Conservation (phyloP, 2,888 invertebrate genomes). For the Podabrus alpinus region DNA sequence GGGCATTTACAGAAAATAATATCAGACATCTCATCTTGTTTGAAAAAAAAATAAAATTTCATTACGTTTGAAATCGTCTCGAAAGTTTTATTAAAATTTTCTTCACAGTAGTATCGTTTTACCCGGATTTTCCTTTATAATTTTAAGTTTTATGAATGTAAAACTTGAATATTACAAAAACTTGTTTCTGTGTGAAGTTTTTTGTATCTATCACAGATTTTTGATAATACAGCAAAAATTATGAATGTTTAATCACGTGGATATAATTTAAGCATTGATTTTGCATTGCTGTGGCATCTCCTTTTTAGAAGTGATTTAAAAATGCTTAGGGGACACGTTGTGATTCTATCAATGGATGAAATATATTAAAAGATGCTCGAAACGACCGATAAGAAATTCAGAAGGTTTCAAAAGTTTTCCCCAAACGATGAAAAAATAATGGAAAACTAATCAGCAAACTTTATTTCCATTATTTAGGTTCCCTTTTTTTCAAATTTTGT, state of each 20-base stretch:
- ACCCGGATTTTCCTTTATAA: not conserved
- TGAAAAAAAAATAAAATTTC: conserved; percentile 4
- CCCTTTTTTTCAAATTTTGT: not conserved
- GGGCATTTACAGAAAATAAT: not conserved
- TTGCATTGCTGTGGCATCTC: not conserved
- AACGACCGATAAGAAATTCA: not conserved
- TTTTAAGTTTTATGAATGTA: not conserved
- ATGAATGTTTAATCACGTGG: not conserved
- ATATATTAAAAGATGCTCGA: not conserved
- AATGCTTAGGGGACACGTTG: not conserved
- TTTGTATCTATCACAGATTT: not conserved
- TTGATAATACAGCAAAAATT: not conserved
- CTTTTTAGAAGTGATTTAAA: not conserved
- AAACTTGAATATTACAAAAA: not conserved
- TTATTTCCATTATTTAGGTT: not conserved
- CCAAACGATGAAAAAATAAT: not conserved
- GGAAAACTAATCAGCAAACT: not conserved
- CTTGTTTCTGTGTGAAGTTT: not conserved
- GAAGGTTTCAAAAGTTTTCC: not conserved
- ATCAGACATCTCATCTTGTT: not conserved
- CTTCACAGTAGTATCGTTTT: conserved; percentile 7
- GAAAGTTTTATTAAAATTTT: conserved; percentile 8
- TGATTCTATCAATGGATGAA: not conserved
- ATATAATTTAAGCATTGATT: not conserved
- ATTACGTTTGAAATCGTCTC: not conserved